A percentile compares a stretch with the other conserved stretches of the same genome.
Conservation (phyloP, 2,888 invertebrate species). For the Lamproptera curius region DNA sequence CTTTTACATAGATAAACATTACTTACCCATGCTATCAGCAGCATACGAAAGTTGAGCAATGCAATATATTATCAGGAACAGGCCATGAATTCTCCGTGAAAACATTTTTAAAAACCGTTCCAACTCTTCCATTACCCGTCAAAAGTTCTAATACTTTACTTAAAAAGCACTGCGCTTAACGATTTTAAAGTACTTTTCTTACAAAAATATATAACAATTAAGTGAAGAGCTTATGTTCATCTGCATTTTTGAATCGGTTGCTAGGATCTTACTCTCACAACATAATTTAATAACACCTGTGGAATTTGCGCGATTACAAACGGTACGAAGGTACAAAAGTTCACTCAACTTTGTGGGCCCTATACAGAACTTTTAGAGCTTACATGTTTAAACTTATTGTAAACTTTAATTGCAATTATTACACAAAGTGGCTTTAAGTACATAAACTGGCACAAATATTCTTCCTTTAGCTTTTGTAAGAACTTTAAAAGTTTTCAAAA, state of each 20-base stretch:
- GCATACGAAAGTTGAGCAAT: constrained; percentile 37
- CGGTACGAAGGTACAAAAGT: constrained; percentile 50
- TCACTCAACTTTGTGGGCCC: constrained; percentile 66
- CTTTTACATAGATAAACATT: background rate
- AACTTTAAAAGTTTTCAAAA: constrained; percentile 57
- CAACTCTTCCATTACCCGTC: constrained; percentile 67
- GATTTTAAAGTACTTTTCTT: constrained; percentile 24
- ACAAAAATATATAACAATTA: constrained; percentile 21
- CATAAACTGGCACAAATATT: constrained; percentile 1
- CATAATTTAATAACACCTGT: constrained; percentile 61
- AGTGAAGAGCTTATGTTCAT: constrained; percentile 26
- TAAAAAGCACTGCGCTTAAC: constrained; percentile 15
- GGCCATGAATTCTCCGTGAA: constrained; percentile 42
- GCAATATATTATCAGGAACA: constrained; percentile 41
- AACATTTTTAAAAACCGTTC: constrained; percentile 66
- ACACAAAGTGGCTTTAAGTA: background rate
- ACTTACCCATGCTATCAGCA: constrained; percentile 56
- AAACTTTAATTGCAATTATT: background rate
- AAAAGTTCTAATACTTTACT: constrained; percentile 29
- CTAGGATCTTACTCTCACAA: constrained; percentile 69
- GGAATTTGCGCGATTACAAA: constrained; percentile 51
- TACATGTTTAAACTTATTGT: constrained; percentile 17
- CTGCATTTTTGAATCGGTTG: constrained; percentile 50
- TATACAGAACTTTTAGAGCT: constrained; percentile 29
- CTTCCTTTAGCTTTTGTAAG: constrained; percentile 5